Conservation (phyloP, 2,113 vertebrate species). For the Mirza zaza region DNA sequence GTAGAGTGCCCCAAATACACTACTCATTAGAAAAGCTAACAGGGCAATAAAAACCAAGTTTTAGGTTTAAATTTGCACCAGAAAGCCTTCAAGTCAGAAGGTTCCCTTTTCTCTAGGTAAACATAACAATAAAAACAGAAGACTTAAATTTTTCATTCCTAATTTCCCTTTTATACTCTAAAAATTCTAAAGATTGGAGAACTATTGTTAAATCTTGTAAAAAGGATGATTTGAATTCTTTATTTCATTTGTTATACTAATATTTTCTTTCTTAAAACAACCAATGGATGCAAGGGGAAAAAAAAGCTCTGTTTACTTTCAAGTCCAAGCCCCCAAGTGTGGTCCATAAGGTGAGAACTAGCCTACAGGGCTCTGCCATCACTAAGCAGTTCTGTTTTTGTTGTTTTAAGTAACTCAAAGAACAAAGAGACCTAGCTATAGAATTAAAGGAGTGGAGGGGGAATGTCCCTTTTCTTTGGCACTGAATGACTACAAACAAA, state of each 20-base stretch:
- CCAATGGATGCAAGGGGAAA: background rate
- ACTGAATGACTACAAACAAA: background rate
- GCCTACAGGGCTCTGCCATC: background rate
- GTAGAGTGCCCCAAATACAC: background rate
- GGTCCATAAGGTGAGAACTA: rapidly evolving
- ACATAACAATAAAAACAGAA: background rate
- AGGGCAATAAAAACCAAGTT: background rate
- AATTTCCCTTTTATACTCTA: constrained; percentile 8
- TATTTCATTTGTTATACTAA: background rate
- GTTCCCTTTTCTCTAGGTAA: background rate
- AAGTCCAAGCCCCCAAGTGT: background rate
- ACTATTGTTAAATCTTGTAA: background rate
- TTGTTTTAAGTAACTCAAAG: background rate
- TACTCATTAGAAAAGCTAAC: background rate
- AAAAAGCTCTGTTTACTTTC: background rate
- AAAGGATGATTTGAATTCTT: background rate
- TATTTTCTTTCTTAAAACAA: constrained; percentile 31
- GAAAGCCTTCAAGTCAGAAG: background rate
- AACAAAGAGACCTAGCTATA: background rate
- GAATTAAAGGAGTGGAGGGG: background rate
- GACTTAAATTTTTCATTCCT: constrained; percentile 19
- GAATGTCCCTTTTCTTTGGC: background rate
- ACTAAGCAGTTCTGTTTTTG: background rate
- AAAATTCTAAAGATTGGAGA: constrained; percentile 13
- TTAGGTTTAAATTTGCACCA: background rate